These are phyloP conservation scores for Heterodera schachtii DNA, from an alignment of 1,140 invertebrate genomes.

Conservation along the genomic window DNA sequence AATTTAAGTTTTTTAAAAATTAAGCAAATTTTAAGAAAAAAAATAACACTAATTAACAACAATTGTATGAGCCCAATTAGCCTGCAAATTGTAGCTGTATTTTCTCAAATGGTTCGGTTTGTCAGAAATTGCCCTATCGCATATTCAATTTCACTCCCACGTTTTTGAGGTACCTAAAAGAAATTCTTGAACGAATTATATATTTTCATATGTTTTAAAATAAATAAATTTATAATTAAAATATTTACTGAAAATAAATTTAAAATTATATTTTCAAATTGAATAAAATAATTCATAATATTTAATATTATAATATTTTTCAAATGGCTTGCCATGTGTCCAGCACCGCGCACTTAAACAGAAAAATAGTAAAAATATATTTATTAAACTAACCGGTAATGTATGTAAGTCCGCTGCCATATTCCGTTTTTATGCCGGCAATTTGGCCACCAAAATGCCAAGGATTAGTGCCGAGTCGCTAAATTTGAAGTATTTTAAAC, in stretches of 20 bases:
- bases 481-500: conserved; percentile 3
- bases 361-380: not conserved
- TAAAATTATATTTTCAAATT: too few relatives aligned
- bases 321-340: too few relatives aligned
- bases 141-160: conserved; percentile 67
- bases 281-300: too few relatives aligned
- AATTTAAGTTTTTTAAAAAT: too few relatives aligned
- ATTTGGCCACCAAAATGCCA: conserved; percentile 56
- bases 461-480: conserved; percentile 43
- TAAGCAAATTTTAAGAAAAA: not conserved
- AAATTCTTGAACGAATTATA: too few relatives aligned
- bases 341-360: conserved; percentile 50
- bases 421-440: conserved; percentile 58
- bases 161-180: conserved; percentile 69
- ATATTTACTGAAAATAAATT: not conserved
- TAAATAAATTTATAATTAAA: not conserved
- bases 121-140: conserved; percentile 66
- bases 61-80: not conserved
- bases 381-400: conserved; percentile 32
- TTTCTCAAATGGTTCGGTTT: not conserved
- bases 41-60: not conserved
- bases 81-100: not conserved
- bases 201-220: too few relatives aligned
- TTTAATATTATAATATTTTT: too few relatives aligned
- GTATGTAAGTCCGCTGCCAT: conserved; percentile 53